Percentiles rank a stretch among this genome's conserved stretches.
Conservation (phyloP, 2,113 vertebrate genomes). For the Taxidea taxus region DNA sequence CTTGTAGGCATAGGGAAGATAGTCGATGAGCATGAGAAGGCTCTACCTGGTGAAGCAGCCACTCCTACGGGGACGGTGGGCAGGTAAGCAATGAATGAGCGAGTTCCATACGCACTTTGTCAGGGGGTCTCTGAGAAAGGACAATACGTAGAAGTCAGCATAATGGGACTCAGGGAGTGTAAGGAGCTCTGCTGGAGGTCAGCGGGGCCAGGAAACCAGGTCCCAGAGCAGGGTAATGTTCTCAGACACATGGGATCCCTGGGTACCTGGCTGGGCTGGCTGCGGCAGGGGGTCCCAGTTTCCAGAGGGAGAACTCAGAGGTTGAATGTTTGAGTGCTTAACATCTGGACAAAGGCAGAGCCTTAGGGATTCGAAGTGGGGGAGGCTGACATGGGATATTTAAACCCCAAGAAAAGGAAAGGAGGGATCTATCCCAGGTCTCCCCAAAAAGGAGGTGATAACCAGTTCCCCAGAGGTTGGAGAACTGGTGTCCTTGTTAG, state of each 20-base stretch:
- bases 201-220: background rate
- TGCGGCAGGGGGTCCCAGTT: background rate
- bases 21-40: background rate
- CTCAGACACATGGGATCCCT: background rate
- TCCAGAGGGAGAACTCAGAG: background rate
- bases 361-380: background rate
- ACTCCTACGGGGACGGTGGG: accelerated
- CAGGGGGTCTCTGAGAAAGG: background rate
- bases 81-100: background rate
- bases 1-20: background rate
- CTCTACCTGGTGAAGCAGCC: background rate
- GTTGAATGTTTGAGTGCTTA: background rate
- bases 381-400: background rate
- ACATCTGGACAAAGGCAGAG: background rate
- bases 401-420: background rate
- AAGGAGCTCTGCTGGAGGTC: background rate
- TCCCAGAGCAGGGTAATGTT: background rate
- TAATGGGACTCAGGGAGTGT: background rate
- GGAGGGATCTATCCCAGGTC: background rate
- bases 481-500: background rate
- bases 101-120: background rate
- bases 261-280: background rate
- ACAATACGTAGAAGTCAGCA: too few relatives aligned
- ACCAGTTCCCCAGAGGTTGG: background rate
- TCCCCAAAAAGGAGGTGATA: background rate